phyloP scores from a whole-genome alignment of 2,888 invertebrate species.

The Pteria penguin region DNA sequence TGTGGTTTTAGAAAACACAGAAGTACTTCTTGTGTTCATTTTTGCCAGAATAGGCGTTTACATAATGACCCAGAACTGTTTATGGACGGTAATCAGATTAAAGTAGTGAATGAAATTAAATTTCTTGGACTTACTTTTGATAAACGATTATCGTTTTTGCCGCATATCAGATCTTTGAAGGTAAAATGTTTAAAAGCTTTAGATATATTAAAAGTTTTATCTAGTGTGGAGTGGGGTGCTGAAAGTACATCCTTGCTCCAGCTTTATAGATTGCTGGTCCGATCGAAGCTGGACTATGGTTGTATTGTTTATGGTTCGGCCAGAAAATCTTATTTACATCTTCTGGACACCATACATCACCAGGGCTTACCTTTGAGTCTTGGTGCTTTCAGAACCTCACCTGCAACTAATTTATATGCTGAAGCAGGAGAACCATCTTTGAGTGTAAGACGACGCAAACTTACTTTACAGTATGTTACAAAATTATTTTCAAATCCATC shows the following conservation, averaged over 20 bases:
- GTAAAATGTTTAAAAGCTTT: no score
- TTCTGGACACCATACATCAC: slow-evolving; percentile 4
- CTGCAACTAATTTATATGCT: neutral
- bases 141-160: no score
- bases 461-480: neutral
- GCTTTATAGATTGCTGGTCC: slow-evolving; percentile 2
- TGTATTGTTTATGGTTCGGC: slow-evolving; percentile 15
- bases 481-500: neutral
- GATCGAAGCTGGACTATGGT: slow-evolving; percentile 14
- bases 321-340: slow-evolving; percentile 4
- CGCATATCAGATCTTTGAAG: no score
- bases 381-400: neutral
- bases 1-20: no score
- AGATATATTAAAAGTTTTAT: slow-evolving; percentile 1
- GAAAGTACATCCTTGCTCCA: neutral
- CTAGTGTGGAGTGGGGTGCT: neutral
- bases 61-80: no score
- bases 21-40: no score
- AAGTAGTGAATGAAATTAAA: no score
- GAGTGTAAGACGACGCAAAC: neutral
- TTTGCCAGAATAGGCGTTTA: no score
- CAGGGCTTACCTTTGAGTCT: neutral
- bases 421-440: neutral
- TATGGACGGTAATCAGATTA: no score
- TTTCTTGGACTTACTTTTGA: no score